phyloP scores from a whole-genome alignment of 2,797 vertebrate species.

The Carapus acus region DNA sequence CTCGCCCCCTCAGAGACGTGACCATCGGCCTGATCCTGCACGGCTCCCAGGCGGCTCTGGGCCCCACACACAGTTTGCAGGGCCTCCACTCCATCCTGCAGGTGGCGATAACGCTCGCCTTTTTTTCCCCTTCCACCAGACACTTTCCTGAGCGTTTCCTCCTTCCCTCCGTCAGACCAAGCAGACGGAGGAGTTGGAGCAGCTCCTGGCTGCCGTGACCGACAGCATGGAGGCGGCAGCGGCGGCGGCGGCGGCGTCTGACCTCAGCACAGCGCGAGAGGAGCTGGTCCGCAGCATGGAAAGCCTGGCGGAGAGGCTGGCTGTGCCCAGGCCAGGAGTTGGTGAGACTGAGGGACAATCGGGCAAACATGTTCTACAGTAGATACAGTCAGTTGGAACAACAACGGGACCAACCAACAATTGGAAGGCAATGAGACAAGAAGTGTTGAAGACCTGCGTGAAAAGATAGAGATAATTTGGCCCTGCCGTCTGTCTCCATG shows the following conservation, averaged over 20 bases:
- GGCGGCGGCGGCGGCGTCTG: slow-evolving; percentile 39
- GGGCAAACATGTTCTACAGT: no score
- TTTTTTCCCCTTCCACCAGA: no score
- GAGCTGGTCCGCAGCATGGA: slow-evolving; percentile 67
- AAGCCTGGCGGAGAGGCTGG: slow-evolving; percentile 64
- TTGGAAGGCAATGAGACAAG: no score
- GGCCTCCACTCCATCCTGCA: slow-evolving; percentile 70
- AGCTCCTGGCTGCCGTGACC: slow-evolving; percentile 68
- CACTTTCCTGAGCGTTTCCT: no score
- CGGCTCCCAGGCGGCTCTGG: slow-evolving; percentile 80
- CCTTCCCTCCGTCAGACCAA: slow-evolving; percentile 60
- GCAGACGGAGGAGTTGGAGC: slow-evolving; percentile 72
- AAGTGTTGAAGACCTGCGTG: no score
- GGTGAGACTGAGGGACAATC: slow-evolving; percentile 42
- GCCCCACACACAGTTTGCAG: slow-evolving; percentile 63
- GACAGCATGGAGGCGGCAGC: slow-evolving; percentile 77
- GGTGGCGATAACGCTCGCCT: slow-evolving; percentile 59
- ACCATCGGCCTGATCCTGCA: slow-evolving; percentile 78
- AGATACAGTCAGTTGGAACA: no score
- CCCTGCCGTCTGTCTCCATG: no score
- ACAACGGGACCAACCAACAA: no score
- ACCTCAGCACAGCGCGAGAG: slow-evolving; percentile 63
- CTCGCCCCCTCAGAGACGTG: slow-evolving; percentile 57
- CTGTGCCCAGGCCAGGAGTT: slow-evolving; percentile 42
- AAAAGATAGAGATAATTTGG: no score